Evolutionary conservation across 2,797 vertebrate species (phyloP).

Genomic region (Centropyge bicolor): DNA sequence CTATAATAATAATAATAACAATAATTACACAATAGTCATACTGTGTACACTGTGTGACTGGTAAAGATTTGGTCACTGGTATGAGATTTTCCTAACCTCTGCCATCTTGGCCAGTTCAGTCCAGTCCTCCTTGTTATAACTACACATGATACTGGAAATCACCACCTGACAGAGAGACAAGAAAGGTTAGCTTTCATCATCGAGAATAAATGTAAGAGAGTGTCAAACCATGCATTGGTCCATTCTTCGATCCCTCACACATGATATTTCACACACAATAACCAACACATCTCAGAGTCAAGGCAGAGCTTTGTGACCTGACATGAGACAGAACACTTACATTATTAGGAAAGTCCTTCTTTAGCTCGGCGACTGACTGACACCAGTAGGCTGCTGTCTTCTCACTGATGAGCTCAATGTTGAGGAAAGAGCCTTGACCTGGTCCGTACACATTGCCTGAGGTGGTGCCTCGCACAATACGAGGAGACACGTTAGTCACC

Average conservation of each 20-base stretch:
- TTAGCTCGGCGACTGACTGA: constrained; percentile 90
- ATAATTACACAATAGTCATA: background rate
- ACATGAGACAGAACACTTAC: constrained; percentile 71
- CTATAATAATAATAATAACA: too few species aligned
- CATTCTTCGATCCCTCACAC: background rate
- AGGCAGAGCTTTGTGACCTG: too few species aligned
- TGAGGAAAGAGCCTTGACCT: constrained; percentile 93
- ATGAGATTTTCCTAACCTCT: constrained; percentile 57
- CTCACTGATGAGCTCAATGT: constrained; percentile 97
- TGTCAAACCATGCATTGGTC: background rate
- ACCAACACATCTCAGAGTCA: background rate
- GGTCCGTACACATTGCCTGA: constrained; percentile 91
- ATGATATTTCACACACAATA: too few species aligned
- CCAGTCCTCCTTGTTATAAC: constrained; percentile 81
- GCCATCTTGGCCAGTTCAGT: constrained; percentile 75
- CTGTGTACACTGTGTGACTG: background rate
- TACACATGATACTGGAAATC: constrained; percentile 82
- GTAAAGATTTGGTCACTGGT: background rate
- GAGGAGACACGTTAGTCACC: constrained; percentile 95
- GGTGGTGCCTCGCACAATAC: constrained; percentile 93
- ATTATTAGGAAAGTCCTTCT: constrained; percentile 91
- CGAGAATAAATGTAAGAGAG: background rate
- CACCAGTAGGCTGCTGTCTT: constrained; percentile 96
- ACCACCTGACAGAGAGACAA: constrained; percentile 67
- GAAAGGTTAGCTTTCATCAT: background rate